phyloP scores from a whole-genome alignment of 1,140 invertebrate genomes.

The Trichonephila inaurata region DNA sequence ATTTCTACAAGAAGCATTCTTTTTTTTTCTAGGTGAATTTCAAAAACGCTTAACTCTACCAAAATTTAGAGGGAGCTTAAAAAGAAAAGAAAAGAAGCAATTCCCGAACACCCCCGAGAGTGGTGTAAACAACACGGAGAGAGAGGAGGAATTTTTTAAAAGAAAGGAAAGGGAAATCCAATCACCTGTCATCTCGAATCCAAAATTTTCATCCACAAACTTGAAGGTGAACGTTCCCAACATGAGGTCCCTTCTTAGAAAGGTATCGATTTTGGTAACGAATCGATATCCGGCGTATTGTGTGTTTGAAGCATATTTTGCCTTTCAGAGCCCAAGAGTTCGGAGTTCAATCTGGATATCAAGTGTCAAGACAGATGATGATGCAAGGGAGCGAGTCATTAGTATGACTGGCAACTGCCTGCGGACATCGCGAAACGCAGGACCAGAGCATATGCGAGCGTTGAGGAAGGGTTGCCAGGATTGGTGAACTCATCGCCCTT shows the following conservation, averaged over 20 bases:
- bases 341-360: background rate
- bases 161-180: background rate
- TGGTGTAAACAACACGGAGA: background rate
- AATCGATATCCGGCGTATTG: conserved; percentile 22
- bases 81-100: background rate
- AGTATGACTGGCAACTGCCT: conserved; percentile 43
- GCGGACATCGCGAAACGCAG: conserved; percentile 24
- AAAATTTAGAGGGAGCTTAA: no score
- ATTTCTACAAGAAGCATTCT: background rate
- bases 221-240: conserved; percentile 55
- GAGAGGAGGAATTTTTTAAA: background rate
- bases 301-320: conserved; percentile 41
- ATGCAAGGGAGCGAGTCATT: conserved; percentile 9
- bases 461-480: background rate
- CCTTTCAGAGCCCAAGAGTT: conserved; percentile 8
- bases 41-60: no score
- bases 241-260: background rate
- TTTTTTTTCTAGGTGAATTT: no score
- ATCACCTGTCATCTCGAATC: conserved; percentile 56
- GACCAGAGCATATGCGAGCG: conserved; percentile 26
- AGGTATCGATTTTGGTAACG: conserved; percentile 9
- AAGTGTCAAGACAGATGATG: conserved; percentile 48
- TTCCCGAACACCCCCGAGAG: background rate
- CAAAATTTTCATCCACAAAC: conserved; percentile 25
- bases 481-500: conserved; percentile 9